Percentiles rank a stretch among this genome's conserved stretches.
These are phyloP conservation scores for Drosophila ananassae DNA, from an alignment of 1,140 invertebrate genomes.

Conservation along the genomic window DNA sequence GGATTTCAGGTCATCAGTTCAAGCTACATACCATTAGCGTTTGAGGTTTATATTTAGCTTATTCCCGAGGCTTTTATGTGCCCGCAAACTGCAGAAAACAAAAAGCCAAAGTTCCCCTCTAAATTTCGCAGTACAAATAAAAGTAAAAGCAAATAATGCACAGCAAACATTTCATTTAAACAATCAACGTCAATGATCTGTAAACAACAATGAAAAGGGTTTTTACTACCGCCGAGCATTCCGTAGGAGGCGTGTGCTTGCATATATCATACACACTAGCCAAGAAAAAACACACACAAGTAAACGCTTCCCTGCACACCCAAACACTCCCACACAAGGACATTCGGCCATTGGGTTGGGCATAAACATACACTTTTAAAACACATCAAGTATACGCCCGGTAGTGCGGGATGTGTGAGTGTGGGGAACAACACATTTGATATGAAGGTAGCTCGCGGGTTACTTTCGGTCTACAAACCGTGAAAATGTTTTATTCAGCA, in stretches of 20 bases:
- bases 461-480: constrained; percentile 75
- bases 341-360: constrained; percentile 63
- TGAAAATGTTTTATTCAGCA: constrained; percentile 83
- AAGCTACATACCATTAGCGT: constrained; percentile 20
- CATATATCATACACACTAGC: constrained; percentile 62
- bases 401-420: constrained; percentile 40
- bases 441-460: constrained; percentile 77
- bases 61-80: constrained; percentile 53
- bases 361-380: constrained; percentile 82
- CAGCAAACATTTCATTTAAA: constrained; percentile 82
- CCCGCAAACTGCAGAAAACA: constrained; percentile 55
- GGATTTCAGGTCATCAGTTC: constrained; percentile 44
- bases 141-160: constrained; percentile 76
- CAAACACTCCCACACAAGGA: constrained; percentile 17
- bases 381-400: constrained; percentile 76
- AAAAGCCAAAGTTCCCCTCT: background rate
- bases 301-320: constrained; percentile 16
- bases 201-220: constrained; percentile 81
- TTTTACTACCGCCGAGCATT: constrained; percentile 51
- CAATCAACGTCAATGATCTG: constrained; percentile 83
- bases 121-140: constrained; percentile 61
- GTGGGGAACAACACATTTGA: constrained; percentile 67
- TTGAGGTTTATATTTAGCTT: constrained; percentile 66
- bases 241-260: constrained; percentile 66
- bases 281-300: constrained; percentile 19